Evolutionary conservation across 1,140 invertebrate species (phyloP).

Genomic region (Mylabris phalerata): DNA sequence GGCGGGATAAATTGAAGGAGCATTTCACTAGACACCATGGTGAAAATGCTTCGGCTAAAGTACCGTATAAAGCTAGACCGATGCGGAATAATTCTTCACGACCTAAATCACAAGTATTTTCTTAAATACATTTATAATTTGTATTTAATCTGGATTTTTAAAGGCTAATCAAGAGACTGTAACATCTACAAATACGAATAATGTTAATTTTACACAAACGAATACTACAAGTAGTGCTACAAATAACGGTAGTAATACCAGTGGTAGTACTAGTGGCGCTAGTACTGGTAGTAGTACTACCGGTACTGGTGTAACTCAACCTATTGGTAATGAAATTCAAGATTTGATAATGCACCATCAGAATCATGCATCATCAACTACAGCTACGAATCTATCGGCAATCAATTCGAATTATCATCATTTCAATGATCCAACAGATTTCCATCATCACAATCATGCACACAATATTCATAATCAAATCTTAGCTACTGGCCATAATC

Average conservation of each 20-base stretch:
- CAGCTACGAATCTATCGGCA: constrained; percentile 28
- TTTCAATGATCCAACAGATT: constrained; percentile 37
- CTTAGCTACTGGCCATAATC: constrained; percentile 33
- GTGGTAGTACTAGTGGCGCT: constrained; percentile 12
- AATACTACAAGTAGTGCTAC: constrained; percentile 25
- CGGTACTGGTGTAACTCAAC: constrained; percentile 25
- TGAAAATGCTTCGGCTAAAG: constrained; percentile 47
- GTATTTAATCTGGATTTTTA: not conserved
- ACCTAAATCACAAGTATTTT: constrained; percentile 26
- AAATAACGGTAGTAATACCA: constrained; percentile 13
- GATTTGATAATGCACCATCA: constrained; percentile 42
- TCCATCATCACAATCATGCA: constrained; percentile 36
- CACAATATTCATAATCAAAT: constrained; percentile 40
- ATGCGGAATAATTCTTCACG: constrained; percentile 33
- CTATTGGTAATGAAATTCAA: constrained; percentile 38
- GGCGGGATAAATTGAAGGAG: constrained; percentile 63
- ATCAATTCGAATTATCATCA: constrained; percentile 39
- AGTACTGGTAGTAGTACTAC: constrained; percentile 23
- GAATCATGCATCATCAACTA: constrained; percentile 30
- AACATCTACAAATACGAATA: constrained; percentile 8
- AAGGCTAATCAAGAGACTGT: constrained; percentile 17
- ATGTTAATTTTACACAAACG: constrained; percentile 19
- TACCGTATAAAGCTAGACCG: constrained; percentile 48
- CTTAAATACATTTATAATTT: not conserved
- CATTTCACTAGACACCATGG: constrained; percentile 58